Base-by-base conservation (phyloP, 37 sponge, comb jelly and placozoan genomes). In the Aplysina aerophoba region DNA sequence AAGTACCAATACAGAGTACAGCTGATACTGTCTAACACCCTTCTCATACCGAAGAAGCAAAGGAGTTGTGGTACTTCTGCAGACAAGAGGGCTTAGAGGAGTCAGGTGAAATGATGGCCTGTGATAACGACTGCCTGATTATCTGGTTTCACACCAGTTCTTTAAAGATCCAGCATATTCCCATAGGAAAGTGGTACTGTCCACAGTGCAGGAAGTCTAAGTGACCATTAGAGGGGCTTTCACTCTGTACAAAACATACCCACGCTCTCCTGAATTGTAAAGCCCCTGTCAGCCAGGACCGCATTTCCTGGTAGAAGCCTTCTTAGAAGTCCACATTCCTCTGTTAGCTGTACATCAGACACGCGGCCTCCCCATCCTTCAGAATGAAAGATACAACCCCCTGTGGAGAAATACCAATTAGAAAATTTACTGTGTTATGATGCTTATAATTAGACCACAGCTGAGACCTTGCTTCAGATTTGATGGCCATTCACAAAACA, bases 281-380 rank as follows among this genome's bases (percentile, higher is more conserved):
- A 92, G 11, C 86, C 92, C 31, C 89, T 71, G 34, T 92, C 90
- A 19, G 92, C 92, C 14, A 92, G 44, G 30, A 92, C 55, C 13
- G 58, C 0, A 40, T 88, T 86, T 15, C 79, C 78, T 25, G 84
- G 89, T 0, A 74, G 16, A 19, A 85, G 67, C 16, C 85, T 41
- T 0, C 89, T 67, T 8, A 92, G 63, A 59, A 92, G 22, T 3
- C 92, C 86, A 80, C 89, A 92, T n/a, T 82, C 59, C 35, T 89
- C 88, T 55, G 92, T 91, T 15, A 91, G 21, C 20, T 80, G 38
- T 19, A 86, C 86, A 84, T 89, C 92, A 20, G 85, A 88, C 17
- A 59, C 89, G 6, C 89, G 60, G 30, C 92, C 92, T 55, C 92
- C 92, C 89, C 89, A 89, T 16, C 86, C 92, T 80, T 85, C 63